These are phyloP conservation scores for Limnephilus auricula DNA, from an alignment of 2,888 invertebrate genomes.

Conservation along the genomic window DNA sequence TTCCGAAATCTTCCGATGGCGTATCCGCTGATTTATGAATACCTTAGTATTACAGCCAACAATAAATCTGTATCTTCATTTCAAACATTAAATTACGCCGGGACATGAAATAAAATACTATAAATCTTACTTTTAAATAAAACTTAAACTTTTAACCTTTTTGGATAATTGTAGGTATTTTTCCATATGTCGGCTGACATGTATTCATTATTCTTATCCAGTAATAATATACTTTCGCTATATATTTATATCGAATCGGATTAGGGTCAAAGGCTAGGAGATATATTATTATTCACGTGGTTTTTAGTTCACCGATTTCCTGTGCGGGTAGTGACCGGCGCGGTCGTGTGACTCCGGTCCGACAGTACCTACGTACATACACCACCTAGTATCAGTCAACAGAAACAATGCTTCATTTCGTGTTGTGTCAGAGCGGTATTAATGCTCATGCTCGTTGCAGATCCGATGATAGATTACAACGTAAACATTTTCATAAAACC, in stretches of 20 bases:
- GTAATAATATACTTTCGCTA: constrained; percentile 19
- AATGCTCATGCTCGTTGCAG: background rate
- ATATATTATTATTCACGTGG: background rate
- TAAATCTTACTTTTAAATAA: constrained; percentile 49
- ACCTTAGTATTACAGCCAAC: constrained; percentile 40
- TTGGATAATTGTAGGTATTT: constrained; percentile 48
- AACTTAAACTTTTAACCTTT: constrained; percentile 43
- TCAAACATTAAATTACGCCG: constrained; percentile 49
- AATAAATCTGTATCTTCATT: constrained; percentile 51
- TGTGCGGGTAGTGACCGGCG: background rate
- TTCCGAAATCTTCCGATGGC: constrained; percentile 33
- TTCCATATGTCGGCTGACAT: constrained; percentile 11
- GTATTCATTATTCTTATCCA: constrained; percentile 35
- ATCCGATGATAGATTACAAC: too few relatives aligned
- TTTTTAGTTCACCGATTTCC: constrained; percentile 16
- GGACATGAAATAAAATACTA: constrained; percentile 51
- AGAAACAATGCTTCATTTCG: background rate
- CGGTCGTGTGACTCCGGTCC: background rate
- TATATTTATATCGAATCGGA: constrained; percentile 45
- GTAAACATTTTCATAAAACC: too few relatives aligned
- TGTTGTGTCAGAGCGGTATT: background rate
- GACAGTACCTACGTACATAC: background rate
- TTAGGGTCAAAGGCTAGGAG: constrained; percentile 47
- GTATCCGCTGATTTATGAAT: constrained; percentile 51
- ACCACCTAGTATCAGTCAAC: background rate